These are phyloP conservation scores for Exocentrus adspersus DNA, from an alignment of 2,888 invertebrate genomes.

Conservation along the genomic window DNA sequence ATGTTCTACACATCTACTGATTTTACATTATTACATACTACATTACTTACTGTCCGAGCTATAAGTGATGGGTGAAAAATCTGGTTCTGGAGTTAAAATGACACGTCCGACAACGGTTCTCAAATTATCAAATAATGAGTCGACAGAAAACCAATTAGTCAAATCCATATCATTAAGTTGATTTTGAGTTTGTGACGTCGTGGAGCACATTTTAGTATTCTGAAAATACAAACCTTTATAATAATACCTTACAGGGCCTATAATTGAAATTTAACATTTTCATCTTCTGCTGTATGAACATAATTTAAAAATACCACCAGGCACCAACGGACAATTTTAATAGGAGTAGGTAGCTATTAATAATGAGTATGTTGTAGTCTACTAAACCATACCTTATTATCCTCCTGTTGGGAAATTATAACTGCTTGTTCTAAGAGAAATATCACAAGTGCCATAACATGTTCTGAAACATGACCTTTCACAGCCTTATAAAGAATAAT, in stretches of 20 bases:
- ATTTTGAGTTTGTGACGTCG: constrained; percentile 40
- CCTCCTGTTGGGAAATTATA: constrained; percentile 61
- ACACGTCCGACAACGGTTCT: constrained; percentile 74
- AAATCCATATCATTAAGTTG: constrained; percentile 68
- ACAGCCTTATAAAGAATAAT: constrained; percentile 87
- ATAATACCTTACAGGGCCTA: too few relatives aligned
- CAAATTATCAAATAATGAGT: constrained; percentile 80
- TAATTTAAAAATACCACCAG: too few relatives aligned
- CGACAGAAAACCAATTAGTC: constrained; percentile 75
- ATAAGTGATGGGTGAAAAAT: constrained; percentile 68
- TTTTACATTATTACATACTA: too few relatives aligned
- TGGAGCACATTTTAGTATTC: constrained; percentile 65
- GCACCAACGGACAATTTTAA: not conserved
- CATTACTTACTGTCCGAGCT: constrained; percentile 74
- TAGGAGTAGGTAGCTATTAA: not conserved
- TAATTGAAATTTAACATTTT: too few relatives aligned
- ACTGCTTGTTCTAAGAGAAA: constrained; percentile 89
- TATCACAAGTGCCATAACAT: constrained; percentile 85
- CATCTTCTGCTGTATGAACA: too few relatives aligned
- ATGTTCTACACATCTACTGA: too few relatives aligned
- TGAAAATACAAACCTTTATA: constrained; percentile 18
- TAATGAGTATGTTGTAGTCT: not conserved
- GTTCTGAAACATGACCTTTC: constrained; percentile 82
- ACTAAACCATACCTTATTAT: constrained; percentile 62
- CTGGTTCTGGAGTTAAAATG: constrained; percentile 69